Conservation (phyloP, 2,113 vertebrate species). For the Megalops atlanticus region DNA sequence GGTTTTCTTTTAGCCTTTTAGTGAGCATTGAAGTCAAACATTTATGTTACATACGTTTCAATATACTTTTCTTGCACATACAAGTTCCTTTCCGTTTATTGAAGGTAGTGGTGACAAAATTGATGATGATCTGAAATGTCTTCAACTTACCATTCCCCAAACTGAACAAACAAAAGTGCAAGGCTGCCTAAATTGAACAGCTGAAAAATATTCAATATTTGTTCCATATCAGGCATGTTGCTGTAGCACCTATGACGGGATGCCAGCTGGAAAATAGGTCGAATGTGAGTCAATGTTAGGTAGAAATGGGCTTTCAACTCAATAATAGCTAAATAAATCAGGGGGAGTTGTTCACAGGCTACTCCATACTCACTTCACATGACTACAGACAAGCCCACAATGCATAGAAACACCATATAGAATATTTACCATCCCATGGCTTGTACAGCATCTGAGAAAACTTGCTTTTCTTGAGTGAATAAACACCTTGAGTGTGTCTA, state of each 20-base stretch:
- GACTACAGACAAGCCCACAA: neutral
- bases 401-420: neutral
- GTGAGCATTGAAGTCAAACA: neutral
- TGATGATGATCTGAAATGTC: neutral
- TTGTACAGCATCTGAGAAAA: too few species aligned
- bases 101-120: neutral
- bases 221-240: too few species aligned
- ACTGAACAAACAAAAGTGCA: too few species aligned
- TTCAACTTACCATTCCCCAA: neutral
- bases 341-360: neutral
- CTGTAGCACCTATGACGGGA: neutral
- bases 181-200: too few species aligned
- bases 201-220: too few species aligned
- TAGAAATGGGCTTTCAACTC: neutral
- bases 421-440: neutral
- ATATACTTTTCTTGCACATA: too few species aligned
- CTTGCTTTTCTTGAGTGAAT: too few species aligned
- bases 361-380: too few species aligned
- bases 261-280: neutral
- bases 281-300: neutral
- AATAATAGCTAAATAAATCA: neutral
- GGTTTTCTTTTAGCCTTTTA: neutral
- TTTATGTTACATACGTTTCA: too few species aligned
- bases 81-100: neutral
- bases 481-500: neutral